Evolutionary conservation across 2,797 vertebrate genomes (phyloP), one percentile per base, ranked within the genome.

Genomic region (Neostethus bicornis): DNA sequence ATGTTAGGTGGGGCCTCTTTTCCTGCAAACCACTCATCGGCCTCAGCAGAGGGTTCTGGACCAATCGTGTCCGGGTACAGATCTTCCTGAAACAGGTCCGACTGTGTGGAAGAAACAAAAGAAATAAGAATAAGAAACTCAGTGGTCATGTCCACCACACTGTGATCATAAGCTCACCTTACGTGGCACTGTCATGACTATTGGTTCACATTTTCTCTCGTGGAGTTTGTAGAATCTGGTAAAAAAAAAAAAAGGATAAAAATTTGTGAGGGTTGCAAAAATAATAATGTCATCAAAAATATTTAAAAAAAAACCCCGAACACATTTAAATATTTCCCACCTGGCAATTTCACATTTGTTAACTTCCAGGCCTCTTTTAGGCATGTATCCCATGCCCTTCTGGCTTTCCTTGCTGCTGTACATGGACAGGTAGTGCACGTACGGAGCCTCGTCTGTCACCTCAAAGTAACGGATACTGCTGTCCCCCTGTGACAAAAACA

Each of bases 391-490:
- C 88, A 95, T 93, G 25, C 95, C 95, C 59, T 95, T 94, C 87
- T 96, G 95, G 49, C 94, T 95, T 75, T 96, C 95, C 84, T 96
- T 96, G 79, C 94, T 94, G 76, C 90, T 92, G 90, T 92, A 96
- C 92, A 94, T 92, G 65, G 94, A 95, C 45, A 96, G 90, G 83
- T 91, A 96, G 81, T 96, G 95, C 53, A 96, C 89, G 7, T 91
- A 96, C 0, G 95, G 95, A 12, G 93, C 90, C 68, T 96, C 95
- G 0, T 94, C 92, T 0, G 95, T 96, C 77, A 96, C 92, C 85
- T 96, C 95, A 1, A 95, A 96, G 87, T 96, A 96, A 39, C 94
- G 93, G 81, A 96, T 95, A 11, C 94, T 96, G 91, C 94, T 96
- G 89, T 96, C 95, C 0, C 95, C 95, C 95, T 96, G 88, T n/a